These are phyloP conservation scores for Lacanobia wlatinum DNA, from an alignment of 2,888 invertebrate genomes.

Conservation along the genomic window DNA sequence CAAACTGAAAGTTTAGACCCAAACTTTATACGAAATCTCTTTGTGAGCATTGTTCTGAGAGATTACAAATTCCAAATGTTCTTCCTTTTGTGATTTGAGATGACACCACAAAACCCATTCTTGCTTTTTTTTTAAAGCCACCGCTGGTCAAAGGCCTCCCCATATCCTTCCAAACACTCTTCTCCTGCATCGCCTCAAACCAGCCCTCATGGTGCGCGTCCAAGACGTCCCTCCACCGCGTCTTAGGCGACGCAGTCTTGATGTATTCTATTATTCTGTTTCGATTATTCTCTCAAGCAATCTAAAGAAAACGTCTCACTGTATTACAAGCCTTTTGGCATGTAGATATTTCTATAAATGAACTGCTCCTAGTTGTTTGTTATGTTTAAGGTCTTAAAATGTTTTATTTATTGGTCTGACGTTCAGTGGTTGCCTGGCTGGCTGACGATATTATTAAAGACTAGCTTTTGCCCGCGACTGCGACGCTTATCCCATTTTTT, in stretches of 20 bases:
- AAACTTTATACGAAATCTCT: slow-evolving; percentile 3
- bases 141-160: no score
- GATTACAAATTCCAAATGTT: slow-evolving; percentile 12
- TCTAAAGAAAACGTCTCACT: background rate
- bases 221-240: no score
- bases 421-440: slow-evolving; percentile 7
- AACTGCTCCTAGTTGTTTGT: slow-evolving; percentile 30
- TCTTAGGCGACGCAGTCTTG: no score
- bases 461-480: no score
- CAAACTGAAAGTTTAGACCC: slow-evolving; percentile 8
- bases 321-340: background rate
- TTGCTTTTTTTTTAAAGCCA: no score
- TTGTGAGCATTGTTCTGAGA: slow-evolving; percentile 16
- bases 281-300: background rate
- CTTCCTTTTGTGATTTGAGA: background rate
- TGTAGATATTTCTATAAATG: slow-evolving; percentile 14
- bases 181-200: no score
- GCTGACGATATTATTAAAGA: slow-evolving; percentile 10
- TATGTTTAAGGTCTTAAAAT: slow-evolving; percentile 23
- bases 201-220: no score
- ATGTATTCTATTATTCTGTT: background rate
- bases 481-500: no score
- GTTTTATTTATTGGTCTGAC: slow-evolving; percentile 34
- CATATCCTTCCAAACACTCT: no score
- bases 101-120: background rate